Evolutionary conservation across 2,113 vertebrate genomes (phyloP).

Genomic region (Coryphaenoides rupestris): DNA sequence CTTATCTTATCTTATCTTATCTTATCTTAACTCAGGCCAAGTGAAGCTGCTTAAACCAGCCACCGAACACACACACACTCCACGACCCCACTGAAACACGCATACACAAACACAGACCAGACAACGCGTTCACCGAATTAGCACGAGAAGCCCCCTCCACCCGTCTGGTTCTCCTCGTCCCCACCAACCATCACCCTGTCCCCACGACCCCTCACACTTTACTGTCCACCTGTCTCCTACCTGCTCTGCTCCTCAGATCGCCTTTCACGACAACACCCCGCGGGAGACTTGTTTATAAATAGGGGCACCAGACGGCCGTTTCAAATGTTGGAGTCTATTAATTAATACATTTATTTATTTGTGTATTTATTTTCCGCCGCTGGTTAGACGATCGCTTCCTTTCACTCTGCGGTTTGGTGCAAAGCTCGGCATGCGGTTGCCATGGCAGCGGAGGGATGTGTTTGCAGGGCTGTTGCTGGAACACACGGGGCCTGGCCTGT

Average conservation of each 20-base stretch:
- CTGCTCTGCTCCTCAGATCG: conserved; percentile 33
- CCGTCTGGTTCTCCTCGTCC: conserved; percentile 32
- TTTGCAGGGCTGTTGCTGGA: neutral
- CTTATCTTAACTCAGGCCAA: too few species aligned
- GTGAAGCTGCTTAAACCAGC: too few species aligned
- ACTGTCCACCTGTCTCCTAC: conserved; percentile 27
- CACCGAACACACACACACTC: conserved; percentile 12
- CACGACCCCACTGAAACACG: conserved; percentile 20
- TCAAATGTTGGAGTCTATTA: conserved; percentile 10
- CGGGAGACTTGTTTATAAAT: conserved; percentile 35
- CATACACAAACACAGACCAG: conserved; percentile 1
- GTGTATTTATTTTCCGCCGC: neutral
- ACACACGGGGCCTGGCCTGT: neutral
- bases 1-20: too few species aligned
- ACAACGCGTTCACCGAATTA: conserved; percentile 13
- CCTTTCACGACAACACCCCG: conserved; percentile 32
- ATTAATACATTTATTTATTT: too few species aligned
- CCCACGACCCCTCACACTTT: neutral
- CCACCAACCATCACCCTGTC: conserved; percentile 28
- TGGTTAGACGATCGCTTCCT: neutral
- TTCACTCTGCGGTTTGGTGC: conserved; percentile 8
- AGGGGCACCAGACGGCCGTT: neutral
- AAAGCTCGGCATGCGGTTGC: neutral
- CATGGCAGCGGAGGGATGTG: neutral
- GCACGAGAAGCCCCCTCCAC: conserved; percentile 9